Percentiles rank a stretch among this genome's conserved stretches.
These are phyloP conservation scores for Idaea straminata DNA, from an alignment of 2,888 invertebrate species.

Conservation along the genomic window DNA sequence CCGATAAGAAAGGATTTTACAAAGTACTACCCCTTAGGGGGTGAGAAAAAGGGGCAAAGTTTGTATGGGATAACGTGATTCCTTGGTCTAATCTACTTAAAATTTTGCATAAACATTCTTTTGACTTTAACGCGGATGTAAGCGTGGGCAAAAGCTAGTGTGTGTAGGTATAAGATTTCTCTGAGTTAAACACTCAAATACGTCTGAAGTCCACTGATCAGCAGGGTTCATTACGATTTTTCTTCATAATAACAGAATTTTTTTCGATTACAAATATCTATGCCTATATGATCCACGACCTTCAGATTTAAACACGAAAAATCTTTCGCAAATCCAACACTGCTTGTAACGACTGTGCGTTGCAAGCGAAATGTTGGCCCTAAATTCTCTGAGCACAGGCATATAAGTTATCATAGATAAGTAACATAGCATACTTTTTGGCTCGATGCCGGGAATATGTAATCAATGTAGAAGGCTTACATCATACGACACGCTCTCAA, in stretches of 20 bases:
- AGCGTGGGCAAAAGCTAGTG: too few species aligned
- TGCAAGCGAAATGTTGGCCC: conserved; percentile 23
- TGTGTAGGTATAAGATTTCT: too few species aligned
- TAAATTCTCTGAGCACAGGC: conserved; percentile 18
- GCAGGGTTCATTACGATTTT: background rate
- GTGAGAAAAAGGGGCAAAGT: too few species aligned
- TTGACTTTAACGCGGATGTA: too few species aligned
- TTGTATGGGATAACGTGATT: too few species aligned
- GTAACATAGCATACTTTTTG: conserved; percentile 24
- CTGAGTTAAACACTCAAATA: background rate
- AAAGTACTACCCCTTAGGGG: too few species aligned
- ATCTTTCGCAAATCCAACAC: background rate
- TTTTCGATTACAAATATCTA: background rate
- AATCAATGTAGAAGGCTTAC: conserved; percentile 24
- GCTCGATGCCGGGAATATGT: conserved; percentile 24
- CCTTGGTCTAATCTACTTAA: too few species aligned
- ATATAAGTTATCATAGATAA: conserved; percentile 22
- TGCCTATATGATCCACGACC: background rate
- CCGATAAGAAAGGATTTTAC: too few species aligned
- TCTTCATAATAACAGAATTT: background rate
- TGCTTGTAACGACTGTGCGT: conserved; percentile 8
- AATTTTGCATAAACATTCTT: too few species aligned
- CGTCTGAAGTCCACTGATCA: background rate
- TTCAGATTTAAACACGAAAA: background rate
- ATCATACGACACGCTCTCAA: conserved; percentile 17